Percentiles rank a stretch among this genome's conserved stretches.
phyloP scores from a whole-genome alignment of 2,797 vertebrate species.

The Australoheros facetus region DNA sequence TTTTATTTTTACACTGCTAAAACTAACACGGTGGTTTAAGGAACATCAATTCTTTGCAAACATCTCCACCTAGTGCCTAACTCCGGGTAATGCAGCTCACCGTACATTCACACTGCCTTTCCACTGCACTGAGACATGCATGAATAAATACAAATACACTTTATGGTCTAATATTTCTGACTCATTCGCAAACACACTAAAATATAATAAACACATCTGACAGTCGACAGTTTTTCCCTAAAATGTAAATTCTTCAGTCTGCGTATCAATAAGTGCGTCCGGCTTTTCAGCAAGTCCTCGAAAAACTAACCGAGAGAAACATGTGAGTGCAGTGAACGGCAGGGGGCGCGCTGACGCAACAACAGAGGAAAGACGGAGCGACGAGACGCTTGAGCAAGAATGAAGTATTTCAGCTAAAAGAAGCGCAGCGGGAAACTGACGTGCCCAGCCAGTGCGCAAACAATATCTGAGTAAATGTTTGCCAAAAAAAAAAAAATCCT shows the following conservation, averaged over 20 bases:
- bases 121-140: neutral
- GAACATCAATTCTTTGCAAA: neutral
- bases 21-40: neutral
- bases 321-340: neutral
- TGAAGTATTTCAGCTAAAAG: conserved; percentile 11
- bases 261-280: conserved; percentile 24
- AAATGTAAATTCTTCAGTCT: neutral
- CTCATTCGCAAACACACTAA: neutral
- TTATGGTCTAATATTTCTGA: fast-evolving
- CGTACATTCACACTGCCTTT: neutral
- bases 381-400: neutral
- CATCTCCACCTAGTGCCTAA: conserved; percentile 14
- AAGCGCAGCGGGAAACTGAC: neutral
- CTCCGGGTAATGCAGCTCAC: fast-evolving
- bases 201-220: neutral
- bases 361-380: fast-evolving
- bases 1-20: no score
- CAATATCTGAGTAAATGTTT: neutral
- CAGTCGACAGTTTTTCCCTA: neutral
- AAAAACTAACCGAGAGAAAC: neutral
- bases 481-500: neutral
- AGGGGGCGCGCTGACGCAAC: conserved; percentile 57
- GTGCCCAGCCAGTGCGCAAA: neutral
- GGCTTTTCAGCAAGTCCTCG: neutral
- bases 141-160: neutral